Base-by-base conservation (phyloP, 2,797 vertebrate species). In the Ibycter americanus region DNA sequence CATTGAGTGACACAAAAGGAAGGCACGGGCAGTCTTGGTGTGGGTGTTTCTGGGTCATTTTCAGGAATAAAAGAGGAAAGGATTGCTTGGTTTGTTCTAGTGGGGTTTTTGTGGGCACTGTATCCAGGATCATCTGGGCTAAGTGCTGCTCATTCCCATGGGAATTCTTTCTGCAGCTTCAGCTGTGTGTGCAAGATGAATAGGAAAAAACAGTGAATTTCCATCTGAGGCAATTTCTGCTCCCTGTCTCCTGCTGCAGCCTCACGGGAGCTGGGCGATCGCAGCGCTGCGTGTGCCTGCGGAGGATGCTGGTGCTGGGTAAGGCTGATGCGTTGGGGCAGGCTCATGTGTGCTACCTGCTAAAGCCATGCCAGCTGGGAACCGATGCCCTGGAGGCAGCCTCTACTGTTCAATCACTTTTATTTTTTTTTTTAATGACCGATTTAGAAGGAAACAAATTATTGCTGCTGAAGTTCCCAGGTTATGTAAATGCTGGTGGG, bases 131-230 rank as follows among this genome's bases (percentile, higher is more conserved):
- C 2, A 2, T 22, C 9, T 1, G 0, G 47, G 42, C 5, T 1
- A 1, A 3, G 29, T 3, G 26, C 42, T 21, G 44, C 29, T 19
- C 20, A 2, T 13, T 36, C 16, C n/a, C 1, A 0, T 4, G 17
- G n/a, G 18, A 27, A 4, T 12, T n/a, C 15, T 6, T 10, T 6
- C 36, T 32, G n/a, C 11, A 31, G 56, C 52, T 51, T 15, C 25
- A 11, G 40, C 27, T 9, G 17, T 0, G 3, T 4, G 0, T 0
- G 11, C 22, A 6, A 8, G 36, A 1, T 0, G 20, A 44, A 5
- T 9, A 12, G 22, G 22, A 17, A 3, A 3, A 23, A 44, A 3
- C 1, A 9, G 32, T 1, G 27, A 4, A 2, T 38, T 25, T 26
- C 8, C 12, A n/a, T 19, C 15, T 1, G 38, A n/a, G 36, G 40